A percentile compares a stretch with the other conserved stretches of the same genome.
These are phyloP conservation scores for Cryptosula pallasiana DNA, from an alignment of 2,888 invertebrate species.

Conservation along the genomic window DNA sequence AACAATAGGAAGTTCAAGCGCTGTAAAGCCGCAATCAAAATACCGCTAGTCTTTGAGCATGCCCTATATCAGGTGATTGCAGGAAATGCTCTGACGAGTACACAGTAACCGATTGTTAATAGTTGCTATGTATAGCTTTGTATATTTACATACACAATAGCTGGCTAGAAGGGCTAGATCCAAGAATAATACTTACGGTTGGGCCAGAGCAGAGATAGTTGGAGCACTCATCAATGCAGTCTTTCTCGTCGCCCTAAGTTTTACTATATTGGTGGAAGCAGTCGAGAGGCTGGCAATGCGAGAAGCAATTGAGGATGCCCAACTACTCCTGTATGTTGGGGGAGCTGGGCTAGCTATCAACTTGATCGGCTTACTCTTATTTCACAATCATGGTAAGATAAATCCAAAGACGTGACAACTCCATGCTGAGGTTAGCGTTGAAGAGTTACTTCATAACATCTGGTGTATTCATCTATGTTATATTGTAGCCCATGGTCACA, in stretches of 20 bases:
- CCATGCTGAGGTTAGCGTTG: too few species aligned
- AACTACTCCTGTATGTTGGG: conserved; percentile 26
- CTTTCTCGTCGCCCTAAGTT: conserved; percentile 29
- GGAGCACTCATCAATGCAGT: conserved; percentile 30
- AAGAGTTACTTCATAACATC: too few species aligned
- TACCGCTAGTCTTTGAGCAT: too few species aligned
- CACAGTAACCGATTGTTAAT: too few species aligned
- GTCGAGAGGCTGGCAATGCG: conserved; percentile 28
- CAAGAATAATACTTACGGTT: conserved; percentile 29
- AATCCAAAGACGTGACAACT: too few species aligned
- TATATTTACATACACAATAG: too few species aligned
- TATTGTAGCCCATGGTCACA: conserved; percentile 24
- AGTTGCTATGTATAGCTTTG: too few species aligned
- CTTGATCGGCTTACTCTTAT: conserved; percentile 26
- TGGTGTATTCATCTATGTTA: too few species aligned
- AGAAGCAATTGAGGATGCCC: conserved; percentile 26
- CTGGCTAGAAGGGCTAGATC: not conserved
- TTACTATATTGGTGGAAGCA: conserved; percentile 30
- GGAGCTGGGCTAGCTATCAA: conserved; percentile 27
- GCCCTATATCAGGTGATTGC: too few species aligned
- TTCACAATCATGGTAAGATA: conserved; percentile 26
- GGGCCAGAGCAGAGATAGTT: conserved; percentile 30
- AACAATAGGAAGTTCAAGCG: too few species aligned
- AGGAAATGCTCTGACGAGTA: too few species aligned
- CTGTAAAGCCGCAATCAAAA: too few species aligned